Evolutionary conservation across 1,140 invertebrate genomes (phyloP).

Genomic region (Pseudomyrmex gracilis): DNA sequence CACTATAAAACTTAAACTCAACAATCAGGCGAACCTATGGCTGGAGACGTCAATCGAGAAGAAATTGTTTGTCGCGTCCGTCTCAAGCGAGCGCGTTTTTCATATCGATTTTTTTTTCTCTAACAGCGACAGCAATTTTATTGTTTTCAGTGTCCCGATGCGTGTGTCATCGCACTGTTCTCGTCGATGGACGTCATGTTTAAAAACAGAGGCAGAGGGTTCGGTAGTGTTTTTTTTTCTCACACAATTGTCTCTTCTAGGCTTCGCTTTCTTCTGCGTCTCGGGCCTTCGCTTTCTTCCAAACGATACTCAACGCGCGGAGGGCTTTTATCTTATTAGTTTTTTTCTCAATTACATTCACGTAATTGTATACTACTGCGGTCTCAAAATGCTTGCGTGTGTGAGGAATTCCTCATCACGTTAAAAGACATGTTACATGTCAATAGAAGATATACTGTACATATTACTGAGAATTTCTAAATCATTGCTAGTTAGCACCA

Average conservation of each 20-base stretch:
- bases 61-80: slow-evolving; percentile 38
- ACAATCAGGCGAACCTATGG: slow-evolving; percentile 80
- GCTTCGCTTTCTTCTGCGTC: slow-evolving; percentile 61
- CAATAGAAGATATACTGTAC: too few relatives aligned
- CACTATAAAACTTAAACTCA: slow-evolving; percentile 85
- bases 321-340: slow-evolving; percentile 37
- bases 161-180: slow-evolving; percentile 33
- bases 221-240: slow-evolving; percentile 69
- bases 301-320: slow-evolving; percentile 53
- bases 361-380: slow-evolving; percentile 33
- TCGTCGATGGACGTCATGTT: slow-evolving; percentile 70
- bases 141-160: neutral
- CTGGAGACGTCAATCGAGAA: slow-evolving; percentile 74
- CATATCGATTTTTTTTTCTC: neutral
- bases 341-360: slow-evolving; percentile 1
- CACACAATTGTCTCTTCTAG: slow-evolving; percentile 63
- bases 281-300: slow-evolving; percentile 56
- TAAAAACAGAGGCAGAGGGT: slow-evolving; percentile 80
- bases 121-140: neutral
- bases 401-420: neutral
- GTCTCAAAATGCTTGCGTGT: neutral
- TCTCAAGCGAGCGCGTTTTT: slow-evolving; percentile 1
- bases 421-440: neutral
- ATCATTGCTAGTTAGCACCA: slow-evolving; percentile 29
- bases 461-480: slow-evolving; percentile 23